Evolutionary conservation across 2,888 invertebrate species (phyloP).

Genomic region (Copidosoma aretas): DNA sequence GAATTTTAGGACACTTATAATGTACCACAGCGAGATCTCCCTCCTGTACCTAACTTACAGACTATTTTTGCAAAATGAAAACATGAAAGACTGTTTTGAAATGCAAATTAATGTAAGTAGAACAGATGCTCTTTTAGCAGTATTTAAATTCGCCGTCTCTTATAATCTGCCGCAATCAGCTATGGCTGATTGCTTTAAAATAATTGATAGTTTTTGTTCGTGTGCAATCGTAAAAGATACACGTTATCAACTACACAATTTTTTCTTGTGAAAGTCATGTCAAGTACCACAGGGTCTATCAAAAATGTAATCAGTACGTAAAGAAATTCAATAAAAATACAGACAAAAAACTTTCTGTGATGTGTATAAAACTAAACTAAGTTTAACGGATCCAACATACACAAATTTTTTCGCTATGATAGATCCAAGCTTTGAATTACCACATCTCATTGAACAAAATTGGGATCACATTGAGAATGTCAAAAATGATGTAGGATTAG

Average conservation of each 20-base stretch:
- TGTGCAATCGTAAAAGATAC: not conserved
- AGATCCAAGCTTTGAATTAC: not conserved
- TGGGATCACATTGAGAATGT: not conserved
- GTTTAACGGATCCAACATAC: slow-evolving; percentile 1
- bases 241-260: not conserved
- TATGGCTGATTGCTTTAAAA: not conserved
- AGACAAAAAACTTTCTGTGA: not conserved
- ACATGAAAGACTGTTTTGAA: no score
- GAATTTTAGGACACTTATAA: no score
- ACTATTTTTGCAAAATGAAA: no score
- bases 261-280: not conserved
- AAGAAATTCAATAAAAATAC: not conserved
- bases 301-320: not conserved
- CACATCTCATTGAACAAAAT: slow-evolving; percentile 3
- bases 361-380: not conserved
- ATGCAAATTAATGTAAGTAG: no score
- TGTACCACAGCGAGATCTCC: no score
- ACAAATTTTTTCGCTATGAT: slow-evolving; percentile 4
- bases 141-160: no score
- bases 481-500: not conserved
- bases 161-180: not conserved
- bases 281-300: not conserved
- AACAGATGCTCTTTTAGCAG: no score
- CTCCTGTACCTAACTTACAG: no score
- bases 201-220: not conserved